phyloP scores from a whole-genome alignment of 2,888 invertebrate genomes.

The Eudemis profundana region DNA sequence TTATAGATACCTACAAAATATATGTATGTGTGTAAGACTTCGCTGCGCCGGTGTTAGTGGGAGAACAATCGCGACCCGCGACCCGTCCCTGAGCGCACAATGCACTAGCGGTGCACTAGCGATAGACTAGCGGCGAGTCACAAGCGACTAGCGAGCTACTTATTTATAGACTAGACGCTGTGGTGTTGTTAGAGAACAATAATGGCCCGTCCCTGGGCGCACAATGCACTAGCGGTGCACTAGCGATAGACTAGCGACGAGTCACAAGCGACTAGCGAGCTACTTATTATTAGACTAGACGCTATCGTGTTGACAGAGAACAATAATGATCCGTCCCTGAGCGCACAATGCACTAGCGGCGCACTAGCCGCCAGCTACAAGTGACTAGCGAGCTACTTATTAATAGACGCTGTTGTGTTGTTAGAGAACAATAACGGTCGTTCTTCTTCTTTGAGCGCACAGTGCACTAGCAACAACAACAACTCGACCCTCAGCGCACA shows the following conservation, averaged over 20 bases:
- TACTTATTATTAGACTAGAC: too few species aligned
- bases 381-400: conserved; percentile 5
- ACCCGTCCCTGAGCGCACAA: conserved; percentile 31
- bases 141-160: neutral
- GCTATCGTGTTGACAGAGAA: too few species aligned
- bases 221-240: conserved; percentile 24
- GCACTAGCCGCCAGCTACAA: neutral
- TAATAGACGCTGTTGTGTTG: conserved; percentile 3
- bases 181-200: neutral
- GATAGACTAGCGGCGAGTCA: neutral
- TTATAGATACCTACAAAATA: neutral
- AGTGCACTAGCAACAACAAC: too few species aligned
- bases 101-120: conserved; percentile 20
- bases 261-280: neutral
- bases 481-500: conserved; percentile 23
- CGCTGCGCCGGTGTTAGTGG: conserved; percentile 16
- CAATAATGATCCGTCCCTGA: conserved; percentile 21
- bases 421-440: conserved; percentile 4
- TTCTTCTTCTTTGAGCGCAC: too few species aligned
- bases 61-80: conserved; percentile 31
- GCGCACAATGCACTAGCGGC: conserved; percentile 21
- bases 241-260: neutral
- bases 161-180: neutral
- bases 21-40: conserved; percentile 16
- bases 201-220: conserved; percentile 20